Percentiles rank a stretch among this genome's conserved stretches.
Evolutionary conservation across 2,888 invertebrate genomes (phyloP).

Genomic region (Caenorhabditis doughertyi): DNA sequence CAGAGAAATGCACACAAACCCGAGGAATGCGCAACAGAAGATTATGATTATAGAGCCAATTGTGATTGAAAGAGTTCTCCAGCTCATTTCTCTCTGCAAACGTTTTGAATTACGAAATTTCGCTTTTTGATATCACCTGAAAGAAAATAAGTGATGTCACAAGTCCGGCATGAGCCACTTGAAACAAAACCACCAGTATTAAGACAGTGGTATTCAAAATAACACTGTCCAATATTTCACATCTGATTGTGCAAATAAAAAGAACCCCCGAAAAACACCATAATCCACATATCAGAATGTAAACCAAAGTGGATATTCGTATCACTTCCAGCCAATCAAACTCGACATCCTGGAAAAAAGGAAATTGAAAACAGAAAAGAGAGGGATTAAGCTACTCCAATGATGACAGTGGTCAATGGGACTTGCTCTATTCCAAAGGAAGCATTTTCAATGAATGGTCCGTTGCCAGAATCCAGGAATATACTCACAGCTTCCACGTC

Average conservation of each 20-base stretch:
- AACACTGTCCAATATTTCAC: conserved; percentile 74
- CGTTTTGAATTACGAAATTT: background rate
- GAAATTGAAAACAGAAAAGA: background rate
- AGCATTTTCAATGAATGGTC: conserved; percentile 46
- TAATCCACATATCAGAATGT: conserved; percentile 66
- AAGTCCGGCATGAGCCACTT: conserved; percentile 73
- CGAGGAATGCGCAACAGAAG: conserved; percentile 70
- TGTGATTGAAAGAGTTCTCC: conserved; percentile 63
- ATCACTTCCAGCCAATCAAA: conserved; percentile 77
- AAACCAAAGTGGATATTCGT: conserved; percentile 78
- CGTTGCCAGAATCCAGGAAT: background rate
- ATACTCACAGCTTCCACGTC: conserved; percentile 11
- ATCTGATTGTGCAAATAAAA: conserved; percentile 74
- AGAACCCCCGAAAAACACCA: conserved; percentile 77
- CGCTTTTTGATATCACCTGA: conserved; percentile 71
- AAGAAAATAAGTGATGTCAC: conserved; percentile 75
- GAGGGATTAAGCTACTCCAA: conserved; percentile 37
- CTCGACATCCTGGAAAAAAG: conserved; percentile 61
- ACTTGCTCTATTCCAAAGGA: conserved; percentile 70
- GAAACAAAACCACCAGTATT: conserved; percentile 71
- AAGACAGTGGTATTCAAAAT: conserved; percentile 74
- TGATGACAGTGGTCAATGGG: conserved; percentile 55
- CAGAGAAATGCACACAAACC: conserved; percentile 72
- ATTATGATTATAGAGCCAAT: conserved; percentile 73
- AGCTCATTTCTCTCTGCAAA: conserved; percentile 64